phyloP scores from a whole-genome alignment of 2,797 vertebrate genomes.

The Buphagus erythrorhynchus region DNA sequence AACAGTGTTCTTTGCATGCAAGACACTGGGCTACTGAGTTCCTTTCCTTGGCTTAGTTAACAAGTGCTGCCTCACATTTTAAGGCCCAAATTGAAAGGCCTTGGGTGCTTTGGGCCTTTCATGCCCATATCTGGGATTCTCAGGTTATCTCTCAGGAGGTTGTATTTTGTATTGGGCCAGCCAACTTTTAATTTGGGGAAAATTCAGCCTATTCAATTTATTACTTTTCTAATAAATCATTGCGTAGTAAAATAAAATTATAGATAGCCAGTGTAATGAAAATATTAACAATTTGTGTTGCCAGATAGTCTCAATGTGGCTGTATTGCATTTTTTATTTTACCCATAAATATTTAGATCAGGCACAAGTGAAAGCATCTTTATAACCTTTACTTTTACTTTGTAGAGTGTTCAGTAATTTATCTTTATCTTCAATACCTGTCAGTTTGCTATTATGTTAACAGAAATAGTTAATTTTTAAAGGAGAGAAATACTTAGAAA shows the following conservation, averaged over 20 bases:
- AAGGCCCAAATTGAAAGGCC: neutral
- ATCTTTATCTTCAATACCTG: neutral
- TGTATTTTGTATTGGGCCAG: neutral
- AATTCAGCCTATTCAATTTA: neutral
- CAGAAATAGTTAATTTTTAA: slow-evolving; percentile 31
- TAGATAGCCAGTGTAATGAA: neutral
- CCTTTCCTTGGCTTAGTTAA: neutral
- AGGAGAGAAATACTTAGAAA: neutral
- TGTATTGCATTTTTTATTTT: neutral
- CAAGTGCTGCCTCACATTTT: neutral
- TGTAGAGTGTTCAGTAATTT: neutral
- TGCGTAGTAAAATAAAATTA: neutral
- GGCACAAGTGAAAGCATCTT: neutral
- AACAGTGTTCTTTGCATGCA: neutral
- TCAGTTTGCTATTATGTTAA: neutral
- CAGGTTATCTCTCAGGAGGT: neutral
- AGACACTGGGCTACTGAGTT: neutral
- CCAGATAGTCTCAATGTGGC: neutral
- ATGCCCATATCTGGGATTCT: neutral
- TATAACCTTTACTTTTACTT: neutral
- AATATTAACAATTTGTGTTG: neutral
- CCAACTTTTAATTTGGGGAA: neutral
- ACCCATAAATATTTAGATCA: neutral
- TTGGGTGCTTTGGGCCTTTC: neutral
- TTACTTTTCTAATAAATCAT: neutral